Evolutionary conservation across 2,888 invertebrate species (phyloP).

Genomic region (Physocephala rufipes): DNA sequence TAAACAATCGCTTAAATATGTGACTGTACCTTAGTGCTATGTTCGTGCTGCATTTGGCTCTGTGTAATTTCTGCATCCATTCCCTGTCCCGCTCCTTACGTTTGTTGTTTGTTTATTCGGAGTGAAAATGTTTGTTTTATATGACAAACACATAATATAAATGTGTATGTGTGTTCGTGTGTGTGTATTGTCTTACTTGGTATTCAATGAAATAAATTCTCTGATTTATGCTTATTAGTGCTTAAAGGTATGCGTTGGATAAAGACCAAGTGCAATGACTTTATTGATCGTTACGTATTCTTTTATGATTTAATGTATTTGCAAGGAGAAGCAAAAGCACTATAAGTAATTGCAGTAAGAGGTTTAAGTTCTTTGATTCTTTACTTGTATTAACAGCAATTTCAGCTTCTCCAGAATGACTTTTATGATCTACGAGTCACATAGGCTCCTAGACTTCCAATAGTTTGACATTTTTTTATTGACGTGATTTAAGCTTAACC

Average conservation of each 20-base stretch:
- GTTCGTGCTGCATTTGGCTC: background rate
- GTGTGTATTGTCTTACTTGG: background rate
- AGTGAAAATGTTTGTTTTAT: constrained; percentile 10
- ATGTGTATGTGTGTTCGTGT: background rate
- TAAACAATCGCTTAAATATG: no score
- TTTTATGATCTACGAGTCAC: no score
- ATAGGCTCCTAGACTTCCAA: no score
- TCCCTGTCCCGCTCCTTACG: background rate
- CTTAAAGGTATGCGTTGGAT: constrained; percentile 20
- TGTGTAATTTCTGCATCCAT: no score
- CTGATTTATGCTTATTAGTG: constrained; percentile 33
- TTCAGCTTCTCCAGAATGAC: no score
- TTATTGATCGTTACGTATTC: constrained; percentile 7
- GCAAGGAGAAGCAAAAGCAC: background rate
- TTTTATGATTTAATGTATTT: background rate
- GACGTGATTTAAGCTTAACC: no score
- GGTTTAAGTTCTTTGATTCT: no score
- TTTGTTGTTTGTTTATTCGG: background rate
- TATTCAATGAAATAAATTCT: constrained; percentile 18
- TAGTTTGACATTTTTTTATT: no score
- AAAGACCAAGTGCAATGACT: background rate
- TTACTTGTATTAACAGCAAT: no score
- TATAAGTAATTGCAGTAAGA: no score
- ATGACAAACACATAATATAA: constrained; percentile 21
- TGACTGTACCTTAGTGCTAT: no score